Conservation (phyloP, 2,888 invertebrate genomes). For the Noctua pronuba region DNA sequence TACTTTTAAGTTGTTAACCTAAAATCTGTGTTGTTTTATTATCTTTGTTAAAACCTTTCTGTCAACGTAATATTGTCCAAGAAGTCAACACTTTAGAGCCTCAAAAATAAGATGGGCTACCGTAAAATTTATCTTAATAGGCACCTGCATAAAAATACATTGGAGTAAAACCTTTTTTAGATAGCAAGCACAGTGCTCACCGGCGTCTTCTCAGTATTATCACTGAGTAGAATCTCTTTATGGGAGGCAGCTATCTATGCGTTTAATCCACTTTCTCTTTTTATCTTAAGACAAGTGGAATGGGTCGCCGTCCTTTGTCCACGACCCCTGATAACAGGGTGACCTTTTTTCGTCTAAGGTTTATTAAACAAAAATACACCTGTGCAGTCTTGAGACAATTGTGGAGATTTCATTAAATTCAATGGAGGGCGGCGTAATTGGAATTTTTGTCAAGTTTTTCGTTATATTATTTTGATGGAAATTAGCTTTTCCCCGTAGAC, state of each 20-base stretch:
- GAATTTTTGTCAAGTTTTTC: constrained; percentile 70
- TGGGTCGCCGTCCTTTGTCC: constrained; percentile 83
- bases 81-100: constrained; percentile 54
- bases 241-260: constrained; percentile 82
- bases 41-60: constrained; percentile 54
- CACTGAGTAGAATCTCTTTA: constrained; percentile 68
- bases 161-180: constrained; percentile 72
- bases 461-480: constrained; percentile 63
- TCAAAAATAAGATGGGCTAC: constrained; percentile 65
- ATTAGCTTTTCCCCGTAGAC: constrained; percentile 64
- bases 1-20: constrained; percentile 1
- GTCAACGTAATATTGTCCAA: constrained; percentile 46
- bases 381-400: constrained; percentile 79
- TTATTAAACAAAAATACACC: constrained; percentile 86
- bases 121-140: constrained; percentile 74
- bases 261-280: constrained; percentile 88
- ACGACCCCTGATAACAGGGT: constrained; percentile 79
- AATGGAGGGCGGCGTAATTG: constrained; percentile 78
- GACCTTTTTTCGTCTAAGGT: constrained; percentile 80
- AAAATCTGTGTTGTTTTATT: constrained; percentile 23
- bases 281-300: constrained; percentile 84
- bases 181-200: constrained; percentile 67
- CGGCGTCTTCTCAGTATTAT: constrained; percentile 66
- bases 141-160: constrained; percentile 74
- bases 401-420: constrained; percentile 82